A percentile compares a stretch with the other conserved stretches of the same genome.
Evolutionary conservation across 2,113 vertebrate species (phyloP).

Genomic region (Clarias gariepinus): DNA sequence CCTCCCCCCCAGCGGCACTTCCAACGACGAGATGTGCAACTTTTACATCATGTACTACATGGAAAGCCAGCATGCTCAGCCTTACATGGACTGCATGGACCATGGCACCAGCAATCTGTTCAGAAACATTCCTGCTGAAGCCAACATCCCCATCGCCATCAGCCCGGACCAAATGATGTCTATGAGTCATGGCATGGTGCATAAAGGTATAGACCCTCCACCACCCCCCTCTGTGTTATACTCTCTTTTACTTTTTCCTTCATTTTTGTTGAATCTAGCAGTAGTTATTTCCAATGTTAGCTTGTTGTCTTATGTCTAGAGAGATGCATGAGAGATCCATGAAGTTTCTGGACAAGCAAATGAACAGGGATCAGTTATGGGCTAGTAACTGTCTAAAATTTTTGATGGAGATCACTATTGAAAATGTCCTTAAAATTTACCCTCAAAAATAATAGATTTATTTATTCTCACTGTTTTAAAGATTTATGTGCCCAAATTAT

Average conservation of each 20-base stretch:
- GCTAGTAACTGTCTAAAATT: not conserved
- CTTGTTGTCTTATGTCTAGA: not conserved
- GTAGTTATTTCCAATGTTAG: not conserved
- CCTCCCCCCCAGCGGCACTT: slow-evolving; percentile 79
- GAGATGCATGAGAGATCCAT: not conserved
- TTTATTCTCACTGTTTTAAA: not conserved
- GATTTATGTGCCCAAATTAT: not conserved
- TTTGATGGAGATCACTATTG: not conserved
- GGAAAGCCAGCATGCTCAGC: slow-evolving; percentile 84
- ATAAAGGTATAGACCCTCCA: slow-evolving; percentile 72
- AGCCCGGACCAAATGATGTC: slow-evolving; percentile 77
- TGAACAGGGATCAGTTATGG: not conserved
- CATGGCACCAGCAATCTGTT: slow-evolving; percentile 80
- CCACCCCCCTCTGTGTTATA: not conserved
- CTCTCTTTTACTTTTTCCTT: not conserved
- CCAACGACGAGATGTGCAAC: slow-evolving; percentile 97
- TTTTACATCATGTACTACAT: slow-evolving; percentile 99
- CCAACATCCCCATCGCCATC: slow-evolving; percentile 83
- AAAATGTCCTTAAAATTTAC: not conserved
- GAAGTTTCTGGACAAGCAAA: not conserved
- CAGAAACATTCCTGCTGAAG: slow-evolving; percentile 83
- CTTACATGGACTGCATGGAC: slow-evolving; percentile 89
- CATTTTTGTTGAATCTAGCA: not conserved
- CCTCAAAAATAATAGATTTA: not conserved
- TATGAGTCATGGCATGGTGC: slow-evolving; percentile 71